Conservation (phyloP, 1,140 invertebrate genomes). For the Apolygus lucorum region DNA sequence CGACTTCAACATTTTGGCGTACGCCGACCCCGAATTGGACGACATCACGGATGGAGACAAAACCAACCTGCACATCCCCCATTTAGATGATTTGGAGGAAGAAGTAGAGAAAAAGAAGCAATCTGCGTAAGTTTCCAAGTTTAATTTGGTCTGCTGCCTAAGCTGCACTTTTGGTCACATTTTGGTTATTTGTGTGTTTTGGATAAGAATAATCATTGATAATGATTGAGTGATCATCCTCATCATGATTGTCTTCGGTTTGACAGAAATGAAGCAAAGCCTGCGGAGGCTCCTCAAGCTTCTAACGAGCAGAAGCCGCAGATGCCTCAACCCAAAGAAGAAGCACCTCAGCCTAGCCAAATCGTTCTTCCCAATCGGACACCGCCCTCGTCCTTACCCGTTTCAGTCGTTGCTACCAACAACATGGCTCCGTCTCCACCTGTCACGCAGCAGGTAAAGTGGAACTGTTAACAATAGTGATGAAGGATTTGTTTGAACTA, state of each 20-base stretch:
- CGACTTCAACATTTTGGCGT: constrained; percentile 92
- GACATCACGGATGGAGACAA: constrained; percentile 62
- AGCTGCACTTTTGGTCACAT: no score
- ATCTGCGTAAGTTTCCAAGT: no score
- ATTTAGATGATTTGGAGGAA: constrained; percentile 66
- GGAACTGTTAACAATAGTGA: no score
- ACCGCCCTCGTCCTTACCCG: background rate
- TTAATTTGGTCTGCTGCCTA: no score
- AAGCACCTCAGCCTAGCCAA: background rate
- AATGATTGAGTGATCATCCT: no score
- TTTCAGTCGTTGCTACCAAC: background rate
- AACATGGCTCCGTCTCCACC: background rate
- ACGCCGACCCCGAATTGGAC: constrained; percentile 89
- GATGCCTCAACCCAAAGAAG: background rate
- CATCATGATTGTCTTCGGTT: no score
- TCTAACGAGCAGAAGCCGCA: background rate
- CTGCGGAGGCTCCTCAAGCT: background rate
- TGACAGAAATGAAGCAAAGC: background rate
- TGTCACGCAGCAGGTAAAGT: background rate
- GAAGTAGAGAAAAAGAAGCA: constrained; percentile 48
- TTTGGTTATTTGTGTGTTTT: no score
- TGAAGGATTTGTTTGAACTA: no score
- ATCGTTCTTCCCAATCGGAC: background rate
- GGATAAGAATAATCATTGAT: no score
- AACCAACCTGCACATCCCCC: constrained; percentile 53